phyloP scores from a whole-genome alignment of 2,113 vertebrate species.

The Eonycteris spelaea region DNA sequence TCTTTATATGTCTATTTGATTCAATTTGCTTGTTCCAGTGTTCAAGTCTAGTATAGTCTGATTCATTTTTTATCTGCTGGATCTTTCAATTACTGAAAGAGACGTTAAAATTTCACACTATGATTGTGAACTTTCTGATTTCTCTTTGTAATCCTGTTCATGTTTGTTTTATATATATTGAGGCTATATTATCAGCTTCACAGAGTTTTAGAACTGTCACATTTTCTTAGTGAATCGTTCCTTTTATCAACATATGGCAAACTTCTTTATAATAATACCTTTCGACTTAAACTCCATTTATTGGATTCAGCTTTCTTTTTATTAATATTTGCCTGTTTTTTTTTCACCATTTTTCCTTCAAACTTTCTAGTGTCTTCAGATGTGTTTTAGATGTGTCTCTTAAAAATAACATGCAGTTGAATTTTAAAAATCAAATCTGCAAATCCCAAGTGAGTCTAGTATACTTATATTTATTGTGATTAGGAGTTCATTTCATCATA shows the following conservation, averaged over 20 bases:
- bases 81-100: neutral
- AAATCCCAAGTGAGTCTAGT: neutral
- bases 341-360: neutral
- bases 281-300: neutral
- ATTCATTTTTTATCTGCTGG: neutral
- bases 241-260: neutral
- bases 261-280: neutral
- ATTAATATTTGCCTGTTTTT: neutral
- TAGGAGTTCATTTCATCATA: neutral
- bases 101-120: neutral
- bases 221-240: neutral
- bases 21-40: neutral
- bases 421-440: neutral
- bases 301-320: neutral
- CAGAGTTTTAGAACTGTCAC: neutral
- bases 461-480: neutral
- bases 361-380: neutral
- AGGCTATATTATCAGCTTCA: neutral
- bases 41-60: neutral
- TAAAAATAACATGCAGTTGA: neutral
- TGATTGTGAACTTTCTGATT: neutral
- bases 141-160: neutral
- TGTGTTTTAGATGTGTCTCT: neutral
- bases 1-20: neutral
- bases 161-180: neutral